Evolutionary conservation across 2,113 vertebrate genomes (phyloP), one percentile per base, ranked within the genome.

Genomic region (Myiopsitta monachus): DNA sequence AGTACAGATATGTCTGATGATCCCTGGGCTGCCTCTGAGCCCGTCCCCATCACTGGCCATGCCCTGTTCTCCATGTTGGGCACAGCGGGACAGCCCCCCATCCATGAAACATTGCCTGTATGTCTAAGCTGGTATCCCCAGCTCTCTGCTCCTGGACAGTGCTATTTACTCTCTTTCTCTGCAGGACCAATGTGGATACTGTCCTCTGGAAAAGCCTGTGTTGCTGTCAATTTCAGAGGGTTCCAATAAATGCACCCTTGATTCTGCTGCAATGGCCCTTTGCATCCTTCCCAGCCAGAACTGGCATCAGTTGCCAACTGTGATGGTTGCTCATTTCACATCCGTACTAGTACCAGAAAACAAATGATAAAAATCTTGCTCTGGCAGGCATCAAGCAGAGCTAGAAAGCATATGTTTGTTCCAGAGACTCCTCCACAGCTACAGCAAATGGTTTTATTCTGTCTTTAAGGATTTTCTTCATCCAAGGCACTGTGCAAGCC

Each of bases 321-420:
- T 39, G 70, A 18, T 69, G 72, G 90, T 91, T 95, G 69, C 90
- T 96, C 87, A 87, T 68, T 95, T 95, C 79, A 80, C 27, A 87
- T 73, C 54, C 1, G 0, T 69, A 38, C 70, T 64, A 69, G 19
- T 67, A 93, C 26, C 38, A 69, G 70, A 31, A 85, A 63, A 81
- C 0, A 43, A 80, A 74, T 51, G 64, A 90, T 78, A 51, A 92
- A 92, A 95, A 44, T 72, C 81, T 93, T 92, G 64, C 61, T 87
- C 67, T 95, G 78, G 81, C 93, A 91, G 63, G 46, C 84, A 90
- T 44, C 74, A 84, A 73, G 38, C 84, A 83, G 75, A 83, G 67
- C 84, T 80, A 89, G 46, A 83, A 89, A 94, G 63, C 78, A 91
- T 68, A 85, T 62, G 70, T 77, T 73, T 62, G 49, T 80, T 83